Evolutionary conservation across 2,113 vertebrate species (phyloP), one percentile per base, ranked within the genome.

Genomic region (Larimichthys polyactis): DNA sequence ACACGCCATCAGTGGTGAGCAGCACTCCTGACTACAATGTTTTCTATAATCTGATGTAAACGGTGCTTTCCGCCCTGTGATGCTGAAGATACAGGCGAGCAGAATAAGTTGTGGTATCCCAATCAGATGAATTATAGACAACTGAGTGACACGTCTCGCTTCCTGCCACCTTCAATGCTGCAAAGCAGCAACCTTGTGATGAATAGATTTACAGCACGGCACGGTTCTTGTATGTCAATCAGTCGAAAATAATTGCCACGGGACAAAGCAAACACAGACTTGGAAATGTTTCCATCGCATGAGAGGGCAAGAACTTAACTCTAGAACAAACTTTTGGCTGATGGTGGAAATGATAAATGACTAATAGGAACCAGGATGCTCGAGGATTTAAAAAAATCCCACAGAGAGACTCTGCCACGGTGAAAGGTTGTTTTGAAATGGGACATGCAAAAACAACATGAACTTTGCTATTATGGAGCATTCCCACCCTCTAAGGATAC

Each of bases 401-500:
- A 87, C 65, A 89, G 85, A 62, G 60, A 62, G 69, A 27, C 52
- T 71, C 22, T 65, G 78, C 27, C 60, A 0, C 2, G 74, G 62
- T 89, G 63, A 88, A 89, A 79, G 90, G 48, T 91, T 85, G 81
- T 78, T 87, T 40, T 75, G 60, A 90, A 90, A 58, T 58, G 36
- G 57, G 73, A 68, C 71, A 54, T 22, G 71, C 64, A 84, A 92
- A 88, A 90, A 91, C 86, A 94, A 92, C 91, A 93, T 73, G 49
- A 82, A 72, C 71, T 66, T 75, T 83, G 79, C 86, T 58, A 48
- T 68, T 5, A 24, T 20, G 57, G 5, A 72, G 69, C 73, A 90
- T 90, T 93, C 87, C 94, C 95, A 92, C 94, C 94, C 94, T 94
- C 63, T 91, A 94, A 90, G 69, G 90, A 90, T 48, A 93, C 89